phyloP scores from a whole-genome alignment of 30 jellyfish, hydroid and myxozoan species.

The Hydractinia symbiolongicarpus region DNA sequence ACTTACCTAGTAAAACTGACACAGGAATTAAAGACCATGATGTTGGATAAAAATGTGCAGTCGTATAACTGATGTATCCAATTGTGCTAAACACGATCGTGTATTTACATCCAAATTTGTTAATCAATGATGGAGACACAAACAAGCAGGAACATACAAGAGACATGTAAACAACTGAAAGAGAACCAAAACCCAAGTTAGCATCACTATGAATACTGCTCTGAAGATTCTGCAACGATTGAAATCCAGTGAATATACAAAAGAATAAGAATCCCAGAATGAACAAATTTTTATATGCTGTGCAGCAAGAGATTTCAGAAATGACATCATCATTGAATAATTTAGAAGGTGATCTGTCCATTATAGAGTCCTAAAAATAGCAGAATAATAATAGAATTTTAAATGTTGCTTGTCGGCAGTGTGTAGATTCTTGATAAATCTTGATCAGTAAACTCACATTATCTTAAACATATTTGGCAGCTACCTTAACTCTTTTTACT shows the following conservation, averaged over 20 bases:
- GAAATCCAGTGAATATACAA: constrained; percentile 70
- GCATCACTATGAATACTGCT: constrained; percentile 67
- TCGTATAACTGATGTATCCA: constrained; percentile 44
- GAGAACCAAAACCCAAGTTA: constrained; percentile 74
- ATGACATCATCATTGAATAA: too few species aligned
- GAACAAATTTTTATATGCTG: constrained; percentile 27
- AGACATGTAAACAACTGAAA: constrained; percentile 62
- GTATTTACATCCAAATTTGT: constrained; percentile 58
- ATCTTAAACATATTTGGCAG: too few species aligned
- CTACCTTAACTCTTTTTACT: too few species aligned
- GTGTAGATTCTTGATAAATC: too few species aligned
- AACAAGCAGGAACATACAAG: constrained; percentile 66
- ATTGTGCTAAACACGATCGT: constrained; percentile 51
- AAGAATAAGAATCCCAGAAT: constrained; percentile 64
- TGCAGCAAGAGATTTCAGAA: too few species aligned
- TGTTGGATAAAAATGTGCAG: constrained; percentile 57
- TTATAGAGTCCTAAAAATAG: too few species aligned
- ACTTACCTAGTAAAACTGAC: constrained; percentile 53
- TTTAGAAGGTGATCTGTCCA: too few species aligned
- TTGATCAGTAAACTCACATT: too few species aligned
- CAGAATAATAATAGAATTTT: too few species aligned
- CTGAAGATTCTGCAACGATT: constrained; percentile 63
- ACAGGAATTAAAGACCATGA: constrained; percentile 76
- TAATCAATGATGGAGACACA: constrained; percentile 63
- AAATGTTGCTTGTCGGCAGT: too few species aligned